These are phyloP conservation scores for Carettochelys insculpta DNA, from an alignment of 2,113 vertebrate species.

Conservation along the genomic window DNA sequence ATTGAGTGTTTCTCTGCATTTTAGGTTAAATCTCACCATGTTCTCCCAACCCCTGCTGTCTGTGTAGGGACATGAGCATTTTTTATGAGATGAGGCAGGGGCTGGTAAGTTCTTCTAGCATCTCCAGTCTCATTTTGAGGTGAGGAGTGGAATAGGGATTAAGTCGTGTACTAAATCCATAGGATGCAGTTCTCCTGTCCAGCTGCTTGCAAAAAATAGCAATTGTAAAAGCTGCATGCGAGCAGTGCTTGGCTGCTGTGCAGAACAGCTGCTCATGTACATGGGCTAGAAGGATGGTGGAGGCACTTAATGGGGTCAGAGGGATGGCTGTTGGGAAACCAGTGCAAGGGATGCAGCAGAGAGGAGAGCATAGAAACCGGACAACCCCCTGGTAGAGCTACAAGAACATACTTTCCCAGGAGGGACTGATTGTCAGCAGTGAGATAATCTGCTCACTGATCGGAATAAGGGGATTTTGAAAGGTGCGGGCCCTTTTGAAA, in stretches of 20 bases:
- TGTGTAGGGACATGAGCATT: background rate
- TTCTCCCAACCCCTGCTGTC: background rate
- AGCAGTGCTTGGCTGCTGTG: background rate
- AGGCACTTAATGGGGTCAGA: background rate
- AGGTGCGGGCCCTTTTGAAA: too few relatives aligned
- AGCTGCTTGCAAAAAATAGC: background rate
- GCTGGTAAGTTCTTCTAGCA: background rate
- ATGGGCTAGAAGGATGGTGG: background rate
- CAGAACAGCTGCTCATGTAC: accelerated
- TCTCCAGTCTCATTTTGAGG: background rate
- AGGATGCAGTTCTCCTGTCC: background rate
- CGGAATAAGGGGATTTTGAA: too few relatives aligned
- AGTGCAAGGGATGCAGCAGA: background rate
- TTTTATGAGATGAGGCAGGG: background rate
- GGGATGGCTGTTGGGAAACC: background rate
- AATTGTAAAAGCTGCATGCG: background rate
- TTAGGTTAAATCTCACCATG: background rate
- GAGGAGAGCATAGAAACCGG: background rate
- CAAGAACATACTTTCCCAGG: background rate
- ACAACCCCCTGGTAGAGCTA: accelerated
- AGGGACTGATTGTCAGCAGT: background rate
- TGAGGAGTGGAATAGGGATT: background rate
- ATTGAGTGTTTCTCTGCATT: background rate
- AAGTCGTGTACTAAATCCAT: background rate
- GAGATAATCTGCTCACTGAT: too few relatives aligned